phyloP scores from a whole-genome alignment of 2,113 vertebrate species.

The Pelusios castaneus region DNA sequence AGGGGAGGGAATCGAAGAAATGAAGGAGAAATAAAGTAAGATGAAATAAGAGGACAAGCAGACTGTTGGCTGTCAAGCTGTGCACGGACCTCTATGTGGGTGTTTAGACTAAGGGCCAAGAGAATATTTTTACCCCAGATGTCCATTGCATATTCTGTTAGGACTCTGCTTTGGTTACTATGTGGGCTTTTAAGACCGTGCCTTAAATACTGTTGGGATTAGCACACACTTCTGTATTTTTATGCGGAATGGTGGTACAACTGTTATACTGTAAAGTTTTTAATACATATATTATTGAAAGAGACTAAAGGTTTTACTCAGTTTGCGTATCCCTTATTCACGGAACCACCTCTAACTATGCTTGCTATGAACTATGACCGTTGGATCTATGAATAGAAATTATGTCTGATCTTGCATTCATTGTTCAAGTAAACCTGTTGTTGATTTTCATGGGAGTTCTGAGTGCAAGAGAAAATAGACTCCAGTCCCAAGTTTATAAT shows the following conservation, averaged over 20 bases:
- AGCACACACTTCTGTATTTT: neutral
- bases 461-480: neutral
- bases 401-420: neutral
- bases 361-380: neutral
- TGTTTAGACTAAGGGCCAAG: neutral
- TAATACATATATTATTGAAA: neutral
- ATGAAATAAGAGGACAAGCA: neutral
- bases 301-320: neutral
- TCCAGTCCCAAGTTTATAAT: neutral
- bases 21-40: neutral
- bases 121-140: neutral
- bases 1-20: neutral
- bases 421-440: neutral
- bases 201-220: neutral
- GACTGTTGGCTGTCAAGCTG: neutral
- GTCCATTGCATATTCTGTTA: neutral
- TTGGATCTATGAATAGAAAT: neutral
- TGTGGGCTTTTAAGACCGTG: neutral
- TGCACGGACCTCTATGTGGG: neutral
- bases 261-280: neutral
- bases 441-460: neutral
- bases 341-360: neutral
- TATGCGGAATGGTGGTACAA: neutral
- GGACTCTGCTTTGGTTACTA: neutral
- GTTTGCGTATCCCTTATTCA: neutral